phyloP scores from a whole-genome alignment of 2,797 vertebrate genomes.

The Sparidentex hasta region DNA sequence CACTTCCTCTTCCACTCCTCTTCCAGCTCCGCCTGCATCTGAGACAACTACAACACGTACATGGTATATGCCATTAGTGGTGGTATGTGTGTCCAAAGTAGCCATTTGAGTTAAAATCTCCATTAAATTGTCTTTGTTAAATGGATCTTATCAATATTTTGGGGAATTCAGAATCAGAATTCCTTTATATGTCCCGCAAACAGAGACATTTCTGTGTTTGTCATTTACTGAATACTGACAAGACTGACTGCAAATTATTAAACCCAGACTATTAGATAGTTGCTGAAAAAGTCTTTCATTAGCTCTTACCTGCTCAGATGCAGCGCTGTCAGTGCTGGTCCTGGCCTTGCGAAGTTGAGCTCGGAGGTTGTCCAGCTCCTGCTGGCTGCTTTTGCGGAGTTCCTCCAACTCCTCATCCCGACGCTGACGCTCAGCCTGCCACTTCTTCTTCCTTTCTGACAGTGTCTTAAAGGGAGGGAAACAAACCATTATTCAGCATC shows the following conservation, averaged over 20 bases:
- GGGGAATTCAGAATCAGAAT: too few species aligned
- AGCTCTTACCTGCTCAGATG: conserved; percentile 89
- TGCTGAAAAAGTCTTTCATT: not conserved
- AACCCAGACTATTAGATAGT: not conserved
- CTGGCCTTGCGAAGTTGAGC: conserved; percentile 89
- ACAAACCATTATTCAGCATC: not conserved
- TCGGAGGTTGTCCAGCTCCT: conserved; percentile 89
- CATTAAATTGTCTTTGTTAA: too few species aligned
- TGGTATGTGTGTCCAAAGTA: not conserved
- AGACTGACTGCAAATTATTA: not conserved
- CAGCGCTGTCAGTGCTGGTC: conserved; percentile 86
- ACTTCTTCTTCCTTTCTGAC: conserved; percentile 93
- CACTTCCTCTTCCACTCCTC: conserved; percentile 89
- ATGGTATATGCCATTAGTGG: not conserved
- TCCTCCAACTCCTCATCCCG: conserved; percentile 93
- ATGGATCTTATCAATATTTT: not conserved
- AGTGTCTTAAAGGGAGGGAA: conserved; percentile 82
- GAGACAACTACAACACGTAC: conserved; percentile 80
- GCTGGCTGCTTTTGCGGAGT: conserved; percentile 86
- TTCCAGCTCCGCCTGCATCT: conserved; percentile 90
- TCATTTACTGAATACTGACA: too few species aligned
- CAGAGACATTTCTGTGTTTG: too few species aligned
- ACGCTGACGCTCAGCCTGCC: conserved; percentile 88
- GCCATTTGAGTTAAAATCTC: not conserved
- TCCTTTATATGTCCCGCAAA: too few species aligned